Conservation (phyloP, 2,113 vertebrate species). For the Lichenostomus cassidix region DNA sequence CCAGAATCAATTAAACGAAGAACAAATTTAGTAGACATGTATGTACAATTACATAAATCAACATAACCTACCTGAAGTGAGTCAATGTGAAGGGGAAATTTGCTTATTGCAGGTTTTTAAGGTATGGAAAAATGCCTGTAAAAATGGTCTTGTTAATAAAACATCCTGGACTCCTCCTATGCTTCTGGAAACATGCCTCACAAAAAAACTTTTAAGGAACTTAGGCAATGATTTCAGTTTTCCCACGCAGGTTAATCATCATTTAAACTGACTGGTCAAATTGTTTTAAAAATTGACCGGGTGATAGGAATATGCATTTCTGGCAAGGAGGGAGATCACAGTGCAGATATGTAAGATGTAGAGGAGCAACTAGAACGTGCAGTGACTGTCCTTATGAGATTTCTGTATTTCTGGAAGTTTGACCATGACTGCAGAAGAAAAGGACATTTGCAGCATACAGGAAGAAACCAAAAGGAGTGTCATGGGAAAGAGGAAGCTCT, state of each 20-base stretch:
- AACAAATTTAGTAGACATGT: background rate
- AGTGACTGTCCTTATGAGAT: background rate
- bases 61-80: background rate
- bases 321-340: background rate
- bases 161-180: background rate
- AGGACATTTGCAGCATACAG: background rate
- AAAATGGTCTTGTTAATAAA: background rate
- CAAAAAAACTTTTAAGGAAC: background rate
- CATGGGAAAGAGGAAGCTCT: background rate
- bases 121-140: background rate
- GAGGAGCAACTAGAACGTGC: background rate
- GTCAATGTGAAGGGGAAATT: background rate
- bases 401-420: background rate
- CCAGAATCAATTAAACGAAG: background rate
- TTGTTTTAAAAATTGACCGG: background rate
- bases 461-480: background rate
- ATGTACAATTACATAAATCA: background rate
- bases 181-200: background rate
- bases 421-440: background rate
- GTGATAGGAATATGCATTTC: background rate
- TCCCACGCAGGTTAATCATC: background rate
- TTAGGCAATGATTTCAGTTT: background rate
- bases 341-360: background rate
- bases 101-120: background rate
- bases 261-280: background rate